Evolutionary conservation across 53 echinoderm and acorn worm genomes (phyloP).

Genomic region (Crossaster papposus): DNA sequence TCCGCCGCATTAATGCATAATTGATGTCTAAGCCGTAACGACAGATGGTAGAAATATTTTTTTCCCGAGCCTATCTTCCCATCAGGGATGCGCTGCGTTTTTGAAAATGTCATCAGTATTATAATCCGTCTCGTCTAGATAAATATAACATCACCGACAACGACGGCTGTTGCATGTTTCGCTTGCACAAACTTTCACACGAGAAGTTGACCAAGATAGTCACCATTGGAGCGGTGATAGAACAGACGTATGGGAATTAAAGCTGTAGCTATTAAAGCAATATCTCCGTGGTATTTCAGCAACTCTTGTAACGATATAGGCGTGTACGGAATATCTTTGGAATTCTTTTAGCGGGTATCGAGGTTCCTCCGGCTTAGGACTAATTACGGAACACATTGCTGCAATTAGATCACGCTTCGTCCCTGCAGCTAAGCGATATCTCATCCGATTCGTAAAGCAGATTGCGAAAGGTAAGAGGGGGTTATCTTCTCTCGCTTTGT

Average conservation of each 20-base stretch:
- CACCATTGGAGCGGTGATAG: not conserved
- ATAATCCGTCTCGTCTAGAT: not conserved
- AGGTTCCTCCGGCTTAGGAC: not conserved
- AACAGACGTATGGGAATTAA: conserved; percentile 12
- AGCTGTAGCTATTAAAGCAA: not conserved
- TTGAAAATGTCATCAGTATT: not conserved
- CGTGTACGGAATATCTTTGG: conserved; percentile 13
- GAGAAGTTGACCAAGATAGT: not conserved
- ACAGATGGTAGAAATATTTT: not conserved
- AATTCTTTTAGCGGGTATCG: conserved; percentile 15
- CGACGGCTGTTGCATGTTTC: conserved; percentile 7
- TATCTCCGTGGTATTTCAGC: conserved; percentile 40
- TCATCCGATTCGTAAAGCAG: conserved; percentile 7
- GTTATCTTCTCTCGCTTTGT: not conserved
- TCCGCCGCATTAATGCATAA: not conserved
- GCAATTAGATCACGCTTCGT: conserved; percentile 30
- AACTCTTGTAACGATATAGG: not conserved
- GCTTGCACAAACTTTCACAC: not conserved
- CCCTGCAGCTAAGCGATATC: conserved; percentile 28
- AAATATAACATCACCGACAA: not conserved
- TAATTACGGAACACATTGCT: conserved; percentile 51
- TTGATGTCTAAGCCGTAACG: not conserved
- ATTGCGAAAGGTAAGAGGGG: conserved; percentile 4
- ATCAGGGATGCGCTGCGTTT: not conserved
- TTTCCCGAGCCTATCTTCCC: not conserved